A percentile compares a stretch with the other conserved stretches of the same genome.
phyloP scores from a whole-genome alignment of 2,113 vertebrate species.

The Corvus moneduloides region DNA sequence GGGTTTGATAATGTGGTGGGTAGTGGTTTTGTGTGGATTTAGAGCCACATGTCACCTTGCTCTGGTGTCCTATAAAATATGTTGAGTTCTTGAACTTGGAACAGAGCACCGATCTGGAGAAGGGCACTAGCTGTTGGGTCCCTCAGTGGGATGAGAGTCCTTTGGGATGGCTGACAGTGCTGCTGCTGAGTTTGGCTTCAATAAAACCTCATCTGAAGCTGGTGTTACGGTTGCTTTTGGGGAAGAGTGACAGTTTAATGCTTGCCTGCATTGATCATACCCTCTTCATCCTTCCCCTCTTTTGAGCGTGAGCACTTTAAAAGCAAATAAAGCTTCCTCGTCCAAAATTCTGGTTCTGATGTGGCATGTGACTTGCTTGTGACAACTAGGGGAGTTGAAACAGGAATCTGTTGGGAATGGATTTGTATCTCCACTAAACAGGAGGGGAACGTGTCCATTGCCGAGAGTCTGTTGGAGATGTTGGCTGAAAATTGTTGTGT shows the following conservation, averaged over 20 bases:
- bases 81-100: not conserved
- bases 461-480: not conserved
- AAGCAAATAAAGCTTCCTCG: not conserved
- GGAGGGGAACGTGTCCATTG: not conserved
- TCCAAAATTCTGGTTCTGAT: not conserved
- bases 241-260: not conserved
- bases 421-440: not conserved
- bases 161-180: not conserved
- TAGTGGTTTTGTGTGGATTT: not conserved
- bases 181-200: not conserved
- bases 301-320: not conserved
- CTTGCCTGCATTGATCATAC: not conserved
- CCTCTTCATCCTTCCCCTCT: not conserved
- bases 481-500: not conserved
- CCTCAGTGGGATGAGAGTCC: not conserved
- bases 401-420: not conserved
- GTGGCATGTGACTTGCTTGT: not conserved
- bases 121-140: not conserved
- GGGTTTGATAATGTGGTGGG: not conserved
- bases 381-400: not conserved
- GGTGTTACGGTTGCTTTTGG: not conserved
- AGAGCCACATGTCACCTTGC: not conserved
- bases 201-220: not conserved
- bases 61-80: not conserved
- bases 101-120: rapidly evolving